These are phyloP conservation scores for Sphenopsis melanotis DNA, from an alignment of 2,797 vertebrate species.

Conservation along the genomic window DNA sequence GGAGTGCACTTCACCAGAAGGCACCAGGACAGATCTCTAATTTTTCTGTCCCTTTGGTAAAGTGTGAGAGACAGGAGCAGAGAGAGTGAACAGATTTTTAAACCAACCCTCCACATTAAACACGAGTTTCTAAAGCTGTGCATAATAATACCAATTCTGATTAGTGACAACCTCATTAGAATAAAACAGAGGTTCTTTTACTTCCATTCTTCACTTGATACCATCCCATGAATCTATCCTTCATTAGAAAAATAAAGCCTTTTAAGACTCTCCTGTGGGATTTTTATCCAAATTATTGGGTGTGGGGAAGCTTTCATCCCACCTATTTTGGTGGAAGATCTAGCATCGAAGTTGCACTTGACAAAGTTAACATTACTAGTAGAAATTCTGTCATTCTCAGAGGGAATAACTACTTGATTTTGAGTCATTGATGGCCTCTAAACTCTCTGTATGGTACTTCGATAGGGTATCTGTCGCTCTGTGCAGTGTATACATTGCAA, in stretches of 20 bases:
- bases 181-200: background rate
- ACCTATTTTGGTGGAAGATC: background rate
- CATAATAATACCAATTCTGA: background rate
- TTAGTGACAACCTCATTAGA: background rate
- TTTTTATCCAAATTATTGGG: background rate
- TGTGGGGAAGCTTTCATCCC: background rate
- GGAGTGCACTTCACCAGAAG: background rate
- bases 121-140: background rate
- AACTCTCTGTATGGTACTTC: background rate
- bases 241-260: background rate
- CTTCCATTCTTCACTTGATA: background rate
- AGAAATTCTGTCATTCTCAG: background rate
- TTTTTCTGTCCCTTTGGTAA: background rate
- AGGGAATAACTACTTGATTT: background rate
- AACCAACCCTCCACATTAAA: background rate
- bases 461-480: accelerated
- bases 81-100: background rate
- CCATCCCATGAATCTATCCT: background rate
- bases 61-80: background rate
- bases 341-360: background rate
- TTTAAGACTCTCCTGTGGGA: background rate
- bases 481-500: background rate
- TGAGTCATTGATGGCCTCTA: background rate
- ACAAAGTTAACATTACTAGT: background rate
- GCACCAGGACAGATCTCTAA: background rate